Base-by-base conservation (phyloP, 2,888 invertebrate genomes). In the Seira musarum region DNA sequence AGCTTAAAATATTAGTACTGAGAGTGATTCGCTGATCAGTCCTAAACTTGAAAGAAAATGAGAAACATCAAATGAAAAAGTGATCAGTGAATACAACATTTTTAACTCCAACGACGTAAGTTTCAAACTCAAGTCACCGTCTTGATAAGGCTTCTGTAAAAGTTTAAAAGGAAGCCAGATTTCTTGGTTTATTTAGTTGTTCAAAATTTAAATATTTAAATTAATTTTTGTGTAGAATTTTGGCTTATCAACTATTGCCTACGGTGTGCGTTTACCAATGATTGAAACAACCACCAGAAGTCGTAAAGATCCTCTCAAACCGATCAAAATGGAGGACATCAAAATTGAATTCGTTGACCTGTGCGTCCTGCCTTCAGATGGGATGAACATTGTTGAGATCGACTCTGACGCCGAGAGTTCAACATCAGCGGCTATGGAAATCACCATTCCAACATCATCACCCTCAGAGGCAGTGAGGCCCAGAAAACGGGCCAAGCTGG, bases 401-500 rank as follows among this genome's bases (percentile, higher is more conserved):
- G 80, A 76, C 15, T 71, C 83, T 6, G 49, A 67, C 1, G 69
- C 35, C 30, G 6, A 21, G 60, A n/a, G 21, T n/a, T 19, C 30
- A 21, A 19, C 24, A 0, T 19, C 13, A 5, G 40, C 53, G 25
- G 13, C 17, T 10, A 73, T 83, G 40, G 84, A 82, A 46, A 79
- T 82, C 2, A 66, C 80, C 8, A 71, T 82, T 30, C 78, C 84
- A n/a, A 70, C 72, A 1, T 60, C 74, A 13, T 61, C 61, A 1
- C 61, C 66, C 1, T 25, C 66, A 19, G 82, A 71, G 13, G 74
- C 67, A 22, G 73, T 75, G 0, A 74, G 82, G 60, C 86, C 86
- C 5, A 77, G 86, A 63, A 86, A 86, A 57, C 60, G 86, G 70
- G 84, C 84, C 13, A 86, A 86, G 69, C 65, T 86, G 72, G 86